Evolutionary conservation across 2,113 vertebrate species (phyloP).

Genomic region (Sander lucioperca): DNA sequence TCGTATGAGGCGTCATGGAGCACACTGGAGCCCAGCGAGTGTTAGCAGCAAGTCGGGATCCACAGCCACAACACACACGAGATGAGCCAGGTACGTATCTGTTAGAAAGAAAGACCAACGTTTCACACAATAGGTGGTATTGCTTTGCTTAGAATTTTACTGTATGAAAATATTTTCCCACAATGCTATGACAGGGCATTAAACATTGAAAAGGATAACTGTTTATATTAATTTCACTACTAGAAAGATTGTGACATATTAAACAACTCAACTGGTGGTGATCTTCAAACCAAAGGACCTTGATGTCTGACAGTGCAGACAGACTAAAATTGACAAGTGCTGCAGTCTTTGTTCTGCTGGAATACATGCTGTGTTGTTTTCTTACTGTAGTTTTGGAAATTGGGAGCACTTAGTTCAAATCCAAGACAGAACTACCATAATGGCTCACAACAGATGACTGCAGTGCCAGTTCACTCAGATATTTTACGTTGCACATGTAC

Average conservation of each 20-base stretch:
- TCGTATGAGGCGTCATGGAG: slow-evolving; percentile 54
- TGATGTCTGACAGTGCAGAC: slow-evolving; percentile 6
- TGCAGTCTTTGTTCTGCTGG: slow-evolving; percentile 23
- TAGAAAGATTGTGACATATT: slow-evolving; percentile 23
- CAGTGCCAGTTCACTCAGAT: not conserved
- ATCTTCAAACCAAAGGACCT: slow-evolving; percentile 37
- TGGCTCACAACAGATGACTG: not conserved
- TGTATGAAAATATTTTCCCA: slow-evolving; percentile 16
- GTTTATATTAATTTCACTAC: slow-evolving; percentile 9
- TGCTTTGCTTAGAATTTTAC: not conserved
- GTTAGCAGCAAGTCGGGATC: slow-evolving; percentile 37
- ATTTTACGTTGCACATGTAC: not conserved
- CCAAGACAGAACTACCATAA: slow-evolving; percentile 12
- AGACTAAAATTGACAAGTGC: slow-evolving; percentile 19
- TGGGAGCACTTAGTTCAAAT: slow-evolving; percentile 11
- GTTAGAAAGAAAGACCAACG: not conserved
- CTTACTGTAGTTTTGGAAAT: slow-evolving; percentile 3
- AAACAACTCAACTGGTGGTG: slow-evolving; percentile 6
- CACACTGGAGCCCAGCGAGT: slow-evolving; percentile 58
- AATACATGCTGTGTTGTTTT: slow-evolving; percentile 1
- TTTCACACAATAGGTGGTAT: not conserved
- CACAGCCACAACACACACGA: slow-evolving; percentile 41
- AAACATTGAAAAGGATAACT: not conserved
- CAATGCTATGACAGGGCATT: slow-evolving; percentile 10
- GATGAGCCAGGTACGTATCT: slow-evolving; percentile 36